phyloP scores from a whole-genome alignment of 2,888 invertebrate species.

The Plemyria rubiginata region DNA sequence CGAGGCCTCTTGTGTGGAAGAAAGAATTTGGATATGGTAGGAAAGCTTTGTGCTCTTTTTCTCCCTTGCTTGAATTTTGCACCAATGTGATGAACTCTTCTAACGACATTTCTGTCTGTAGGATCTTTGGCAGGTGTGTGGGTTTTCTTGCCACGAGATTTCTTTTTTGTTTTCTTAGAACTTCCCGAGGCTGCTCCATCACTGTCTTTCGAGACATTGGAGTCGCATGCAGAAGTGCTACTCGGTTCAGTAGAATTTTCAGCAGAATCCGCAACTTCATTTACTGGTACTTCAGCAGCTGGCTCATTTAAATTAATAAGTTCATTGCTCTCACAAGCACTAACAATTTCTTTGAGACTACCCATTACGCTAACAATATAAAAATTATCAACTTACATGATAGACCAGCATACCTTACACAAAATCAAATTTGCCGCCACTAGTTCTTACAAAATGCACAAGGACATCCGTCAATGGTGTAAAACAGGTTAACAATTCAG shows the following conservation, averaged over 20 bases:
- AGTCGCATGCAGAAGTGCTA: conserved; percentile 55
- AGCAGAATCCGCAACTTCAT: conserved; percentile 59
- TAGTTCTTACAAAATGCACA: conserved; percentile 78
- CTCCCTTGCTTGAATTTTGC: conserved; percentile 82
- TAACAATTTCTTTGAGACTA: conserved; percentile 70
- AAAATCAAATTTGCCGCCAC: conserved; percentile 82
- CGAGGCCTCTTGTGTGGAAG: conserved; percentile 90
- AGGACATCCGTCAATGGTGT: conserved; percentile 83
- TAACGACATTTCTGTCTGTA: conserved; percentile 66
- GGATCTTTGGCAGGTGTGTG: conserved; percentile 72
- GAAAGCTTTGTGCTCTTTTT: conserved; percentile 89
- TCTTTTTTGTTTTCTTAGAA: conserved; percentile 76
- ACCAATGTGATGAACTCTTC: conserved; percentile 74
- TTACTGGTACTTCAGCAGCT: conserved; percentile 65
- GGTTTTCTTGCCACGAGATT: conserved; percentile 75
- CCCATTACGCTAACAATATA: conserved; percentile 64
- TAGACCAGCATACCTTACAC: conserved; percentile 53
- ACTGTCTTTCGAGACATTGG: conserved; percentile 66
- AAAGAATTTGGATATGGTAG: conserved; percentile 89
- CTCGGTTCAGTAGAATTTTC: conserved; percentile 58
- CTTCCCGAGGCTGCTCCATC: conserved; percentile 56
- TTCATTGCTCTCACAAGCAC: conserved; percentile 58
- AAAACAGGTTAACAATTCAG: conserved; percentile 80
- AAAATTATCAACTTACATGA: conserved; percentile 55
- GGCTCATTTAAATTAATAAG: conserved; percentile 58